Base-by-base conservation (phyloP, 1,140 invertebrate species). In the Palaemon carinicauda region DNA sequence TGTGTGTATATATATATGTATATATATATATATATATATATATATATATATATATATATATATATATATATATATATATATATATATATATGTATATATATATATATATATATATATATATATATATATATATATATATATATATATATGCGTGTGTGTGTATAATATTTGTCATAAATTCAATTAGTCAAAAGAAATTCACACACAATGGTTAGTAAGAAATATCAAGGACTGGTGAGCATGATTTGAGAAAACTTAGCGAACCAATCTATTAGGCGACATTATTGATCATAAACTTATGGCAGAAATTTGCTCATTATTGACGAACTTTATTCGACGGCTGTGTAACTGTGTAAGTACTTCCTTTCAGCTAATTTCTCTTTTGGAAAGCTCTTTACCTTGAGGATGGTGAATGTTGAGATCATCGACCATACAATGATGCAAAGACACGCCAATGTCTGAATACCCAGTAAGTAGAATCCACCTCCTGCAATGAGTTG, bases 391-490 rank as follows among this genome's bases (percentile, higher is more conserved):
- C 5, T 41, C 77, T 77, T 56, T 65, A 89, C 88, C 77, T 21
- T 83, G 4, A 97, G 92, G 14, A 97, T 90, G 29, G 94, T 85
- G 88, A 95, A 93, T 0, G 96, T 96, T 3, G 94, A 93, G 0
- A 92, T 89, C 60, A 95, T 93, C 12, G 95, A 95, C 96, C 97
- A 98, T 17, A 91, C 88, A 15, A 90, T 89, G 19, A 98, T 93
- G 88, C 94, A 95, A 0, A 97, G 77, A 1, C 93, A 94, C 0
- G 95, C 94, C 5, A 98, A 90, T 1, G 92, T 89, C 92, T 98
- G 97, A 31, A 98, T 93, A 0, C 96, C 96, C 1, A 98, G 91
- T n/a, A 98, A 92, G 89, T 97, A 95, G 93, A 95, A 96, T 21
- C 96, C 96, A 21, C 97, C 97, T 56, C 96, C 95, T 96, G 91